Conservation (phyloP, 2,888 invertebrate species). For the Drosophila formosana region DNA sequence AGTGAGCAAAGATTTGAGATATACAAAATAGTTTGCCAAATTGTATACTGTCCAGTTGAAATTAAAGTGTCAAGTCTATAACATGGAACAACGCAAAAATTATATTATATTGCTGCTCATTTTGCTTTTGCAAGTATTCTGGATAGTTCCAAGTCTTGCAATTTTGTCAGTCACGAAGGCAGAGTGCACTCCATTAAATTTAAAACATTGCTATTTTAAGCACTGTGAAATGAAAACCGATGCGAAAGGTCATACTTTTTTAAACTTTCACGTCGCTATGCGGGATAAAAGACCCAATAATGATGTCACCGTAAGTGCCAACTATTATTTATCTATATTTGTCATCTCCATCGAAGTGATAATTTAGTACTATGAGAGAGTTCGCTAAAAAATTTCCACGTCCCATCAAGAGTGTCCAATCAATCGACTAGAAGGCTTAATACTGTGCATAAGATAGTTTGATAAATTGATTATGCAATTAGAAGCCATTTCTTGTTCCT, state of each 20-base stretch:
- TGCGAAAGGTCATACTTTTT: background rate
- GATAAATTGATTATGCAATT: too few species aligned
- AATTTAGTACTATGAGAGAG: too few species aligned
- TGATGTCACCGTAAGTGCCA: constrained; percentile 46
- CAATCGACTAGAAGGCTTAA: too few species aligned
- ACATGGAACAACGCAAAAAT: background rate
- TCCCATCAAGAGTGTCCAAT: too few species aligned
- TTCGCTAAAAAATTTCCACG: too few species aligned
- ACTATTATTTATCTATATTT: background rate
- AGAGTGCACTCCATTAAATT: constrained; percentile 40
- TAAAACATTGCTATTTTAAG: constrained; percentile 25
- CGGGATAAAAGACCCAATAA: constrained; percentile 37
- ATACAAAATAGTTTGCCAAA: background rate
- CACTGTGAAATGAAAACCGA: constrained; percentile 36
- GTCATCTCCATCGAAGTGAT: too few species aligned
- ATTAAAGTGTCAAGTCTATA: background rate
- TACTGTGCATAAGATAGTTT: too few species aligned
- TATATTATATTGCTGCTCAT: background rate
- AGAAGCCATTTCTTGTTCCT: too few species aligned
- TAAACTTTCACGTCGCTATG: constrained; percentile 32
- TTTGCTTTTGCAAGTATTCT: background rate
- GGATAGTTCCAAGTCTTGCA: background rate
- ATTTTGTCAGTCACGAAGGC: constrained; percentile 1
- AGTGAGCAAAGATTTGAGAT: background rate
- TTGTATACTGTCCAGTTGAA: background rate